These are phyloP conservation scores for Bradysia coprophila DNA, from an alignment of 1,140 invertebrate genomes.

Conservation along the genomic window DNA sequence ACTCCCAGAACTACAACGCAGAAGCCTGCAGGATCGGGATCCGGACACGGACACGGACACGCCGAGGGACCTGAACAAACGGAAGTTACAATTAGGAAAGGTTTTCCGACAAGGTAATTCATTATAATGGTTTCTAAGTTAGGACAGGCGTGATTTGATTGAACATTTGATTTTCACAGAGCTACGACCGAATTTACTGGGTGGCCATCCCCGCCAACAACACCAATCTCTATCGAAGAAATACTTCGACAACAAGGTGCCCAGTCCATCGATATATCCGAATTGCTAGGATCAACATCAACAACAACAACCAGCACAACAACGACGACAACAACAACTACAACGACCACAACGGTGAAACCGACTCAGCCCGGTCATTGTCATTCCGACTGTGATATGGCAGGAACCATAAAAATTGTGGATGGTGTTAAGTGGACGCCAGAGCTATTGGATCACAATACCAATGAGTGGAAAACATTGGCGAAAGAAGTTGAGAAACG, in stretches of 20 bases:
- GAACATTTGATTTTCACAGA: too few species aligned
- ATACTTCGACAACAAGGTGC: conserved; percentile 49
- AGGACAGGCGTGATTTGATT: too few species aligned
- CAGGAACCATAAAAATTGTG: conserved; percentile 65
- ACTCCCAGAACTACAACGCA: conserved; percentile 38
- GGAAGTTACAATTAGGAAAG: conserved; percentile 52
- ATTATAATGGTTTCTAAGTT: conserved; percentile 2
- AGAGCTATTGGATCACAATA: conserved; percentile 68
- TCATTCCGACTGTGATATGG: conserved; percentile 56
- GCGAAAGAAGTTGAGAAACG: conserved; percentile 60
- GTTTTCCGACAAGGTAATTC: conserved; percentile 54
- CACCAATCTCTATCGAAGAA: conserved; percentile 66
- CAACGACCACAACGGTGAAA: conserved; percentile 46
- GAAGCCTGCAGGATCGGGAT: conserved; percentile 20
- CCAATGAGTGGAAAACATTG: conserved; percentile 63
- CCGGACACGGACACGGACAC: conserved; percentile 10
- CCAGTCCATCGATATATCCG: conserved; percentile 26
- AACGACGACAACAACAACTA: conserved; percentile 56
- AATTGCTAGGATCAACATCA: conserved; percentile 16
- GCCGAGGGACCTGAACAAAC: conserved; percentile 23
- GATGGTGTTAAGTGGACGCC: conserved; percentile 66
- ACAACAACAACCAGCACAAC: conserved; percentile 35
- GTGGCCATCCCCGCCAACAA: conserved; percentile 69
- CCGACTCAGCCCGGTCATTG: conserved; percentile 69
- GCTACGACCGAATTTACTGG: conserved; percentile 75